Conservation (phyloP, 2,888 invertebrate genomes). For the Catocala fraxini region DNA sequence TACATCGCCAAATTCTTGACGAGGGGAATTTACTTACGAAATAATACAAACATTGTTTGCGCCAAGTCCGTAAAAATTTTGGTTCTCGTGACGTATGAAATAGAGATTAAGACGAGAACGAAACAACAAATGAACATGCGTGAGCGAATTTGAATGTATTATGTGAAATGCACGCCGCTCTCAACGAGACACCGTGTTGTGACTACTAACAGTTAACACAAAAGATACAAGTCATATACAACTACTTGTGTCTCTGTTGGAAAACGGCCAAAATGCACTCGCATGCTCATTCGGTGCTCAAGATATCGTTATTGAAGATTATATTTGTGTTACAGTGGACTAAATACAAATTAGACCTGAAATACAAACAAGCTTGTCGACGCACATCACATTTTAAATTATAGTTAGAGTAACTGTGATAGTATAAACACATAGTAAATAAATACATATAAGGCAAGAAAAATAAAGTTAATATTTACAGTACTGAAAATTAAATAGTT, state of each 20-base stretch:
- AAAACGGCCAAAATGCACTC: slow-evolving; percentile 66
- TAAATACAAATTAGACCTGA: slow-evolving; percentile 68
- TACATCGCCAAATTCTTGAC: background rate
- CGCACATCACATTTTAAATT: slow-evolving; percentile 53
- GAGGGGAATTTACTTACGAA: slow-evolving; percentile 3
- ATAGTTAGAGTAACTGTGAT: slow-evolving; percentile 52
- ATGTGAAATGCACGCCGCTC: slow-evolving; percentile 41
- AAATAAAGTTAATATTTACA: slow-evolving; percentile 60
- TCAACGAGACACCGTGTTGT: slow-evolving; percentile 32
- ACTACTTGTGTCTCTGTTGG: slow-evolving; percentile 42
- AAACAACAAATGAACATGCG: slow-evolving; percentile 83
- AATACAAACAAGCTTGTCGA: slow-evolving; percentile 69
- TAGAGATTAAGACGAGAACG: slow-evolving; percentile 69
- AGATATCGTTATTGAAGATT: slow-evolving; percentile 58
- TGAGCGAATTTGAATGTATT: slow-evolving; percentile 58
- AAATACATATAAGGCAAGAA: slow-evolving; percentile 60
- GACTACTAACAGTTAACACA: slow-evolving; percentile 23
- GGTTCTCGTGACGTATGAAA: slow-evolving; percentile 70
- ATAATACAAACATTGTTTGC: slow-evolving; percentile 50
- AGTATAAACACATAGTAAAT: slow-evolving; percentile 53
- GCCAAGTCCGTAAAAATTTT: slow-evolving; percentile 67
- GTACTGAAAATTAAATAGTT: slow-evolving; percentile 51
- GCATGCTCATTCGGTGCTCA: slow-evolving; percentile 82
- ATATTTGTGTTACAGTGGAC: slow-evolving; percentile 64
- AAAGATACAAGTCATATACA: slow-evolving; percentile 22